A percentile compares a stretch with the other conserved stretches of the same genome.
These are phyloP conservation scores for Chrysogorgia sp. DNA, from an alignment of 92 coral and sea anemone species.

Conservation along the genomic window DNA sequence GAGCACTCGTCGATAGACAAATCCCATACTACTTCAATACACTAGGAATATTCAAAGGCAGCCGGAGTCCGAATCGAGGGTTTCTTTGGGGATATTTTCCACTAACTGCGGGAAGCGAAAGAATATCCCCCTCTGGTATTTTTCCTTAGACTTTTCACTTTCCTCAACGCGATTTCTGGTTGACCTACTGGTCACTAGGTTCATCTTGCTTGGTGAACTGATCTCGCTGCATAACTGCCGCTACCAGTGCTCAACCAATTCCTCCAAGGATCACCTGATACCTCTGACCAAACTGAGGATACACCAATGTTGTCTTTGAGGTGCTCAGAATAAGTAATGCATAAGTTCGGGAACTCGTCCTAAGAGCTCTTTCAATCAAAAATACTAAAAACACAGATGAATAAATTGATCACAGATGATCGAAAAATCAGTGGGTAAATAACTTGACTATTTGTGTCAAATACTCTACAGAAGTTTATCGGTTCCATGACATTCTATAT, in stretches of 20 bases:
- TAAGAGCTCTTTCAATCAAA: slow-evolving; percentile 87
- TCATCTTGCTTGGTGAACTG: slow-evolving; percentile 96
- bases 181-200: slow-evolving; percentile 77
- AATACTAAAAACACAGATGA: slow-evolving; percentile 48
- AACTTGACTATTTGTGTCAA: too few species aligned
- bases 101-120: slow-evolving; percentile 83
- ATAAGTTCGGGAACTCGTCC: slow-evolving; percentile 83
- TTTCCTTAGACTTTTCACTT: slow-evolving; percentile 79
- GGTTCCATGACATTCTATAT: too few species aligned
- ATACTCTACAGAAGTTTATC: too few species aligned
- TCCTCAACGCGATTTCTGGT: slow-evolving; percentile 82
- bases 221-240: slow-evolving; percentile 80
- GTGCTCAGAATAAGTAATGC: slow-evolving; percentile 91
- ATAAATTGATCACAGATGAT: too few species aligned
- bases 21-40: slow-evolving; percentile 82
- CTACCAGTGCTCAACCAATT: slow-evolving; percentile 86
- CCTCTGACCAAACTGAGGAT: slow-evolving; percentile 98
- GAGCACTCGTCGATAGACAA: slow-evolving; percentile 72
- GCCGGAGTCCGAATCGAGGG: slow-evolving; percentile 72
- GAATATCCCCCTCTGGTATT: slow-evolving; percentile 65
- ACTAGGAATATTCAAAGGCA: slow-evolving; percentile 91
- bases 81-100: slow-evolving; percentile 72
- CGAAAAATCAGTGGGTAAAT: too few species aligned
- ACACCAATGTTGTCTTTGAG: slow-evolving; percentile 93
- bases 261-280: slow-evolving; percentile 90